Percentiles rank a stretch among this genome's conserved stretches.
Conservation (phyloP, 2,113 vertebrate species). For the Oreochromis aureus region DNA sequence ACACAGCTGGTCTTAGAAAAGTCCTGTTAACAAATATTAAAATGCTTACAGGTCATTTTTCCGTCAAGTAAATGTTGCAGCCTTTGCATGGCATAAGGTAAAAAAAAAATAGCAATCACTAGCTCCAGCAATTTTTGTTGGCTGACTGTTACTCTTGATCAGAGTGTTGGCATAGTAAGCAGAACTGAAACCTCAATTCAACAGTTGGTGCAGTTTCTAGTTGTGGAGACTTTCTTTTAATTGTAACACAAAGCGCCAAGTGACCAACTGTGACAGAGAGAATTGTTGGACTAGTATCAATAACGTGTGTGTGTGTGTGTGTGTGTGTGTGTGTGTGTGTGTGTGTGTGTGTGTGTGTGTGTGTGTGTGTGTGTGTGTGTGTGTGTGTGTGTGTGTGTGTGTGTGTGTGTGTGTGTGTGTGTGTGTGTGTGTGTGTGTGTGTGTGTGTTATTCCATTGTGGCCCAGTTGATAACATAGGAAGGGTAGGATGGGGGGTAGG, state of each 20-base stretch:
- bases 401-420: neutral
- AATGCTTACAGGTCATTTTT: neutral
- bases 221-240: neutral
- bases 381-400: neutral
- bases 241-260: neutral
- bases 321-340: neutral
- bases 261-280: neutral
- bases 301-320: neutral
- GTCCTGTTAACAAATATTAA: neutral
- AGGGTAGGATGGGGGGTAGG: too few species aligned
- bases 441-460: neutral
- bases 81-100: neutral
- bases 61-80: neutral
- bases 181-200: neutral
- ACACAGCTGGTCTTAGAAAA: neutral
- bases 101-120: neutral
- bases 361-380: neutral
- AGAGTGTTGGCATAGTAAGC: neutral
- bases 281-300: neutral
- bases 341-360: neutral
- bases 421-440: neutral
- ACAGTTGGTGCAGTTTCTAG: neutral
- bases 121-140: neutral
- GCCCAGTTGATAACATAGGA: too few species aligned
- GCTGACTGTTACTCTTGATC: neutral